Percentiles rank a stretch among this genome's conserved stretches.
phyloP scores from a whole-genome alignment of 92 coral and sea anemone species.

The Siderastrea radians region DNA sequence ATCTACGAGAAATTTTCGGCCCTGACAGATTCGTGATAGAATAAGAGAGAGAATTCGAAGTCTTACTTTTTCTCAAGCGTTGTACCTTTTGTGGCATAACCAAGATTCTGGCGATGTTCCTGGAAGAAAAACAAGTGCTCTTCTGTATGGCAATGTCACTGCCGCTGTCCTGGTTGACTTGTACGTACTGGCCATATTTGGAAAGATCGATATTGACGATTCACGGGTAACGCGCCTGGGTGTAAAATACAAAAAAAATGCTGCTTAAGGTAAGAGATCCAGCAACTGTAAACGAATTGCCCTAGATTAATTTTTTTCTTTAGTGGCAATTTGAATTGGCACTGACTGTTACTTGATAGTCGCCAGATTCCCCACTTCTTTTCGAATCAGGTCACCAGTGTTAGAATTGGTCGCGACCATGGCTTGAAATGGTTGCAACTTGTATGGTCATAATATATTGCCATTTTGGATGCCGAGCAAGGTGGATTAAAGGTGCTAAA shows the following conservation, averaged over 20 bases:
- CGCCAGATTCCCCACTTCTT: too few species aligned
- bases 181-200: conserved; percentile 26
- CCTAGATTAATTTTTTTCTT: too few species aligned
- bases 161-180: conserved; percentile 76
- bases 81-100: conserved; percentile 90
- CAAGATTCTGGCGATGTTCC: conserved; percentile 77
- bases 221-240: conserved; percentile 25
- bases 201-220: conserved; percentile 66
- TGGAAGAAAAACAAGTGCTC: conserved; percentile 67
- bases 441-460: too few species aligned
- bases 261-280: neutral
- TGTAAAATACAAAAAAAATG: conserved; percentile 18
- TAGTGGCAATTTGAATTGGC: too few species aligned
- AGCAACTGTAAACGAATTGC: neutral
- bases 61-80: conserved; percentile 71
- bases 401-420: too few species aligned
- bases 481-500: too few species aligned
- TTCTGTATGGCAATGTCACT: conserved; percentile 53
- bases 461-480: too few species aligned
- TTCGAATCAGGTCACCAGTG: too few species aligned
- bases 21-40: conserved; percentile 69
- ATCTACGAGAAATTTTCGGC: conserved; percentile 69
- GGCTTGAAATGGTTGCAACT: too few species aligned
- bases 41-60: conserved; percentile 60
- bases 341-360: too few species aligned